Evolutionary conservation across 1,140 invertebrate species (phyloP), one percentile per base, ranked within the genome.

Genomic region (Drosophila sechellia): DNA sequence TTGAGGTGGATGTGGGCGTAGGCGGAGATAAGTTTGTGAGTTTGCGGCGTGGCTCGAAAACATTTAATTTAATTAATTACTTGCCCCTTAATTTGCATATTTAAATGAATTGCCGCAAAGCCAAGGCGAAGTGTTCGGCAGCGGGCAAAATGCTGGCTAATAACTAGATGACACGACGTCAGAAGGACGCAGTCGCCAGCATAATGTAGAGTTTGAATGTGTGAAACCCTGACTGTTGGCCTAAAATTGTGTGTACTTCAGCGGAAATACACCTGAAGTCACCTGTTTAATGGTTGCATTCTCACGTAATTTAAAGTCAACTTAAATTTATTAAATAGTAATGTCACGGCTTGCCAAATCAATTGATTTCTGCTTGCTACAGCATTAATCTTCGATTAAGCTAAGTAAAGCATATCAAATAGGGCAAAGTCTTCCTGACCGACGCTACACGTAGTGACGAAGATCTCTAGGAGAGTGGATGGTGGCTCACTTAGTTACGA

Each of bases 31-130:
- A 70, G 66, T 69, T 70, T 71, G 68, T 70, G 64, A 48, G 65
- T 53, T 68, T 68, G 64, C 45, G 46, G 64, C 64, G 39, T 65
- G 68, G 68, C 68, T 71, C 37, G 25, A 71, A 70, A 71, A 69
- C 73, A 77, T 77, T 77, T 77, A 77, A 77, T 77, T 77, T 77
- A 77, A 69, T 77, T 77, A 77, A 77, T 77, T 77, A 77, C 73
- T 77, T 77, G 73, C 48, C 73, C 73, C 73, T 77, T 77, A 40
- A 77, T 77, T 77, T 77, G 63, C 73, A 77, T 77, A 77, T 77
- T 77, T 77, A 77, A 77, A 77, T 77, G 73, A 77, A 77, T 69
- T 77, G 73, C 73, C 73, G 35, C 72, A 46, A 60, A 76, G 59
- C 71, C 59, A 63, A 74, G 50, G 66, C 69, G 42, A 13, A 56